Base-by-base conservation (phyloP, 2,797 vertebrate species). In the Poecilia gillii region DNA sequence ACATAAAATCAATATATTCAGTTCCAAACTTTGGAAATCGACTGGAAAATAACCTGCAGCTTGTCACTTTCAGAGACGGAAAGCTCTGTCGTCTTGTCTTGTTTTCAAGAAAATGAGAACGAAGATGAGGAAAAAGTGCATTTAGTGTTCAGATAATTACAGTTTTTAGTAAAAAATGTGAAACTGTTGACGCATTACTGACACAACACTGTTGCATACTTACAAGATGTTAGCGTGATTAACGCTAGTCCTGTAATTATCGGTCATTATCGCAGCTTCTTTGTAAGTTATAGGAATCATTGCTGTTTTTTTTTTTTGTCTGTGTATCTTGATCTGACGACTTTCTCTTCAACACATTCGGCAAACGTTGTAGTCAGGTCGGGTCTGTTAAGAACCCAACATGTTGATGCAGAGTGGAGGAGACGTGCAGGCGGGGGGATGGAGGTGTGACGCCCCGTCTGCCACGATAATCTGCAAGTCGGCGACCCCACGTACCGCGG, bases 381-480 rank as follows among this genome's bases (percentile, higher is more conserved):
- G 0, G 72, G 80, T 84, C 43, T 64, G 62, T 23, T 64, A 80
- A 72, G 75, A 83, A 73, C 45, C 23, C 43, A 81, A 84, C 49
- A 28, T 43, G 76, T 85, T 91, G 85, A 91, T 68, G 9, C 73
- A 79, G 75, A 91, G 80, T 28, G 80, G 72, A 88, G 85, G 84
- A 85, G 88, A 90, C 88, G 13, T 39, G n/a, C 16, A 77, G 70
- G 71, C 73, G 12, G 51, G 41, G 62, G 39, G 82, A 76, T 80
- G 89, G 82, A 78, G 84, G 89, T 87, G 88, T 90, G 88, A 82
- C 45, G 84, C 71, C 81, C 82, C 84, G 82, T 68, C 88, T 81
- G 90, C 90, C 91, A 83, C 75, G 47, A 82, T 91, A 88, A 92
- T 92, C 90, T 88, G 77, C 84, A 57, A 79, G 87, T 76, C 83